Base-by-base conservation (phyloP, 1,140 invertebrate species). In the Triops longicaudatus region DNA sequence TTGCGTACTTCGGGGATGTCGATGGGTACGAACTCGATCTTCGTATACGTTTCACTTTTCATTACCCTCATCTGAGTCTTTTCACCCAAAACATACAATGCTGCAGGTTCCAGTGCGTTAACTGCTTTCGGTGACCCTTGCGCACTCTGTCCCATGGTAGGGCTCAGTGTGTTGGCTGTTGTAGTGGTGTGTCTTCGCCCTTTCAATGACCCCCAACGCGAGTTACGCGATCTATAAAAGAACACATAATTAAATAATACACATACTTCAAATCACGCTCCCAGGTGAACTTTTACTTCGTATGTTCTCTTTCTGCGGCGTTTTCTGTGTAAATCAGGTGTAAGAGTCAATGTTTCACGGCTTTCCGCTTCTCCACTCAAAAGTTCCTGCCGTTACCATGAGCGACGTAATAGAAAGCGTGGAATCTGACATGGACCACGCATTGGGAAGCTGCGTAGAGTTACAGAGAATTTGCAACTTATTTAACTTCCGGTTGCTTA, bases 391-490 rank as follows among this genome's bases (percentile, higher is more conserved):
- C 63, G 78, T 72, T 41, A 76, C 26, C 26, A 86, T 84, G 50
- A 96, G 83, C 1, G 93, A 95, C 84, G 96, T 93, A 44, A 96
- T 90, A 80, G 93, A 95, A 6, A 95, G 86, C 73, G 92, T 92
- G 74, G 92, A 94, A 81, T 95, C 94, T 6, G 90, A 90, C 86
- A 91, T 89, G 22, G 87, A 88, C 90, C 91, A 90, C 79, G 85
- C 88, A 80, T 85, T 87, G 82, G 85, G 88, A n/a, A 4, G 2
- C 31, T 37, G 7, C 31, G n/a, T n/a, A n/a, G 31, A 37, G 31
- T 37, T 37, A 4, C 31, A 4, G 31, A 2, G 31, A 37, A 37
- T 37, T 7, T 37, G 31, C 31, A 7, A 37, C 31, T 7, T 37
- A 4, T 4, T 37, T 2, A 4, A 37, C 31, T 37, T 37, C 31